These are phyloP conservation scores for Microdon myrmicae DNA, from an alignment of 2,888 invertebrate genomes.

Conservation along the genomic window DNA sequence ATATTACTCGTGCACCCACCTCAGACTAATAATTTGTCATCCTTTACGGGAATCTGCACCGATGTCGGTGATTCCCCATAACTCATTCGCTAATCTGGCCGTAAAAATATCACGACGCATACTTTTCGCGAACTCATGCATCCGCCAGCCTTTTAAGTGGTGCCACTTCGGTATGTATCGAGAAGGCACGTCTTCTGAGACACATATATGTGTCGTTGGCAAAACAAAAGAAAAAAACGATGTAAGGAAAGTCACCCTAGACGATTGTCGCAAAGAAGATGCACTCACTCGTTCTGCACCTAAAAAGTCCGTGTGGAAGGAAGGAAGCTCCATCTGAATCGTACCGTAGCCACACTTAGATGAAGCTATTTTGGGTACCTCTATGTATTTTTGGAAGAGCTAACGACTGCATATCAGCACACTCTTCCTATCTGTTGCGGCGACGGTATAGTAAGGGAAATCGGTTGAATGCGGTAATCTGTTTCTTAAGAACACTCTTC, in stretches of 20 bases:
- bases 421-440: conserved; percentile 34
- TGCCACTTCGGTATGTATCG: conserved; percentile 9
- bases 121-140: conserved; percentile 27
- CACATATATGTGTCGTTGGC: no score
- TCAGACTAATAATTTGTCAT: conserved; percentile 35
- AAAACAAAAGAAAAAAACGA: neutral
- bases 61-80: conserved; percentile 20
- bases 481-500: conserved; percentile 9
- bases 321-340: conserved; percentile 44
- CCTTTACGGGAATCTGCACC: conserved; percentile 17
- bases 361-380: conserved; percentile 30
- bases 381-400: conserved; percentile 34
- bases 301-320: conserved; percentile 9
- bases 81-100: conserved; percentile 39
- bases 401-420: conserved; percentile 6
- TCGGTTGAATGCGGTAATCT: neutral
- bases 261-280: conserved; percentile 2
- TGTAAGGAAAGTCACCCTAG: conserved; percentile 19
- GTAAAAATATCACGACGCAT: conserved; percentile 39
- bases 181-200: conserved; percentile 20
- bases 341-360: conserved; percentile 13
- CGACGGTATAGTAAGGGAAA: no score
- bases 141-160: conserved; percentile 10
- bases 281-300: neutral
- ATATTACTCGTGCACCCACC: conserved; percentile 13